Conservation (phyloP, 2,888 invertebrate genomes). For the Drosophila neonasuta region DNA sequence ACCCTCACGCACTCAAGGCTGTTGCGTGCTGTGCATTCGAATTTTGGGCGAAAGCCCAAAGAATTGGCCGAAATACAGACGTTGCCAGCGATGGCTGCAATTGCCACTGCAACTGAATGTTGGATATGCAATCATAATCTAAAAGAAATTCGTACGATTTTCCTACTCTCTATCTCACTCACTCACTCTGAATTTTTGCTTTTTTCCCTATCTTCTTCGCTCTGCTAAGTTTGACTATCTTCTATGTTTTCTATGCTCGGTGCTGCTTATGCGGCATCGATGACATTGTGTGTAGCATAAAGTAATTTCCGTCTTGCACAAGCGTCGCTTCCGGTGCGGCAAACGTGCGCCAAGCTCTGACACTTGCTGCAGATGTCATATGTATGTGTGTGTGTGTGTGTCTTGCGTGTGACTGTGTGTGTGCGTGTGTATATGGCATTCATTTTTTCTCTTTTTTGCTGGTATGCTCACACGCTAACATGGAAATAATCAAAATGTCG, state of each 20-base stretch:
- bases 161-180: conserved; percentile 6
- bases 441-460: conserved; percentile 46
- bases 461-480: conserved; percentile 70
- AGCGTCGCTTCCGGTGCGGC: conserved; percentile 78
- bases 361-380: conserved; percentile 74
- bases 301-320: conserved; percentile 79
- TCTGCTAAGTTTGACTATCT: conserved; percentile 34
- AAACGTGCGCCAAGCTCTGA: conserved; percentile 72
- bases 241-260: conserved; percentile 33
- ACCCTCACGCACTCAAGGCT: conserved; percentile 71
- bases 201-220: background rate
- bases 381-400: conserved; percentile 25
- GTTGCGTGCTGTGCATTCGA: conserved; percentile 67
- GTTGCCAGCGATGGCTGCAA: conserved; percentile 14
- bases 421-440: conserved; percentile 53
- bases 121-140: conserved; percentile 52
- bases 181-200: conserved; percentile 3
- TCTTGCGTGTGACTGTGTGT: conserved; percentile 11
- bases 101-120: conserved; percentile 46
- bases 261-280: conserved; percentile 78
- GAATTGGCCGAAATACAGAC: conserved; percentile 44
- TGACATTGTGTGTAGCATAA: conserved; percentile 79
- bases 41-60: conserved; percentile 17
- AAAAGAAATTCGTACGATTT: conserved; percentile 39
- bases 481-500: conserved; percentile 77